These are phyloP conservation scores for Drosophila rhopaloa DNA, from an alignment of 1,140 invertebrate species.

Conservation along the genomic window DNA sequence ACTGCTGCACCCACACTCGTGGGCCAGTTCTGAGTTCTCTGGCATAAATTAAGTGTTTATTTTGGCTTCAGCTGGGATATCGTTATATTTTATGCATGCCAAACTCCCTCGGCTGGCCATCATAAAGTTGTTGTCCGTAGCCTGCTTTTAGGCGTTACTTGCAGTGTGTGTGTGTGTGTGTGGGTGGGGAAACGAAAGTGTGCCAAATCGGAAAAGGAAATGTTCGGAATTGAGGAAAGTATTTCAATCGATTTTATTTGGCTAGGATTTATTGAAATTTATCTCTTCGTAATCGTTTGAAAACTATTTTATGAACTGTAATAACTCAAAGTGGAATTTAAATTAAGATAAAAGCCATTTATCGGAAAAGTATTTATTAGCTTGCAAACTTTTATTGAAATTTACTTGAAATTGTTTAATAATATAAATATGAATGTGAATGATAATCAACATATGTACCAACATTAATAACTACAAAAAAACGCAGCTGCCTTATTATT, in stretches of 20 bases:
- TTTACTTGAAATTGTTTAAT: background rate
- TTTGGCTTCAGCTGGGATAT: constrained; percentile 30
- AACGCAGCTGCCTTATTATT: too few relatives aligned
- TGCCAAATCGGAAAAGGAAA: background rate
- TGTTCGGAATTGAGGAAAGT: background rate
- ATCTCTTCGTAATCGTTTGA: too few relatives aligned
- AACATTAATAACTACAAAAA: too few relatives aligned
- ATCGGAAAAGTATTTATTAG: background rate
- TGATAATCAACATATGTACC: too few relatives aligned
- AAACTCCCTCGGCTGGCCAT: constrained; percentile 8
- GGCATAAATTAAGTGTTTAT: constrained; percentile 57
- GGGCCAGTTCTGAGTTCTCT: background rate
- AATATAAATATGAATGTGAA: too few relatives aligned
- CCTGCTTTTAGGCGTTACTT: constrained; percentile 2
- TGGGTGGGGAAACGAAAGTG: constrained; percentile 4
- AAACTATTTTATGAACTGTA: background rate
- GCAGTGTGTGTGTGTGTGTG: background rate
- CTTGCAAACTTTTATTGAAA: background rate
- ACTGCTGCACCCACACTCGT: constrained; percentile 12
- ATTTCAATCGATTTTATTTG: background rate
- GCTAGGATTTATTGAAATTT: background rate
- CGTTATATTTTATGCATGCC: constrained; percentile 39
- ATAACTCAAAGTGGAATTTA: background rate
- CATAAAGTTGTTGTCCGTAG: constrained; percentile 15
- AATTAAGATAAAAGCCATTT: background rate